Evolutionary conservation across 1,140 invertebrate species (phyloP).

Genomic region (Piezodorus guildinii): DNA sequence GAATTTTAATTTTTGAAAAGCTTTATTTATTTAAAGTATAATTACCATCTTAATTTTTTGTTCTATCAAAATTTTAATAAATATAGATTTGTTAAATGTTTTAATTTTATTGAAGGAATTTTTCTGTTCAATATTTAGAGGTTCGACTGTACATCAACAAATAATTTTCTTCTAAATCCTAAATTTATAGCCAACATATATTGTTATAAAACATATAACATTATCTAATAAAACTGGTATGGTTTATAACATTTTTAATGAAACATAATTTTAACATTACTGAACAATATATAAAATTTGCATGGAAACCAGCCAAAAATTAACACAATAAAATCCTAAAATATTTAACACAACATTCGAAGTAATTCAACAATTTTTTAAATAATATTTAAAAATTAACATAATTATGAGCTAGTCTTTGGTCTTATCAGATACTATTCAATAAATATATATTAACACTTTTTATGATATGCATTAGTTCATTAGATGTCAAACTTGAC

Average conservation of each 20-base stretch:
- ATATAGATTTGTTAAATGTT: too few species aligned
- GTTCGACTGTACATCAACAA: too few species aligned
- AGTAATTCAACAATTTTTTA: background rate
- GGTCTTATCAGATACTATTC: background rate
- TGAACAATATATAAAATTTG: background rate
- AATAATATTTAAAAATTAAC: background rate
- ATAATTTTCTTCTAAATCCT: too few species aligned
- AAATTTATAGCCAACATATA: too few species aligned
- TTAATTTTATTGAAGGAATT: too few species aligned
- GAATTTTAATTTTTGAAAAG: too few species aligned
- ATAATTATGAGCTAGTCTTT: conserved; percentile 5
- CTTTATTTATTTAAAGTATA: too few species aligned
- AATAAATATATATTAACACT: conserved; percentile 8
- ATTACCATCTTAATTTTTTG: too few species aligned
- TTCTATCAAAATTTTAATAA: too few species aligned
- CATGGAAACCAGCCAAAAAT: background rate
- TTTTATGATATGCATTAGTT: conserved; percentile 12
- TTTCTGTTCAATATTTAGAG: too few species aligned
- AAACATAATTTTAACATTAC: background rate
- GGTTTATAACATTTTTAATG: background rate
- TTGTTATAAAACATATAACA: too few species aligned
- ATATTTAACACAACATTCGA: background rate
- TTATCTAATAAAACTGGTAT: background rate
- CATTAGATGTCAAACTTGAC: background rate
- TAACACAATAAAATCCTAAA: background rate